phyloP scores from a whole-genome alignment of 2,113 vertebrate genomes.

The Toxotes jaculatrix region DNA sequence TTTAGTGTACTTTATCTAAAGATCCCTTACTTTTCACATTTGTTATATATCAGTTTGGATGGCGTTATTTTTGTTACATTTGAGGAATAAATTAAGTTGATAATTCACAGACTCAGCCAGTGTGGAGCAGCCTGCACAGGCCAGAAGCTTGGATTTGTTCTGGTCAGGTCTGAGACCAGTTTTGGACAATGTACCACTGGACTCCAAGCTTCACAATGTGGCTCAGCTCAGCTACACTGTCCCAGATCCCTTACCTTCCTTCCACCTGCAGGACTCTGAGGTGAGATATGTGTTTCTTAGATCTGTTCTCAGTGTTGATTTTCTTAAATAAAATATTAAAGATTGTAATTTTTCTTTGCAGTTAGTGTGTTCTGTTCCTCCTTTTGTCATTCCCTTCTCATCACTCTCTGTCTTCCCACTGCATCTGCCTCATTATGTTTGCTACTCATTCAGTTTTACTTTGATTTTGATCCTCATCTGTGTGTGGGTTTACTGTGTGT shows the following conservation, averaged over 20 bases:
- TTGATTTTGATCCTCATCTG: not conserved
- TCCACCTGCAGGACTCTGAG: conserved; percentile 71
- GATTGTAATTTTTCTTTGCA: not conserved
- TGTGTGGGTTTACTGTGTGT: conserved; percentile 37
- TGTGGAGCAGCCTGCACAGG: conserved; percentile 34
- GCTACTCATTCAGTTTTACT: not conserved
- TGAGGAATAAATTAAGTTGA: not conserved
- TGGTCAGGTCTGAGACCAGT: conserved; percentile 90
- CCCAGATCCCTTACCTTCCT: conserved; percentile 72
- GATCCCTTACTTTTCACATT: not conserved
- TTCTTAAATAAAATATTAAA: not conserved
- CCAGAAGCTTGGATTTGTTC: conserved; percentile 83
- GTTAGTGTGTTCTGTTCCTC: not conserved
- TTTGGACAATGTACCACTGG: conserved; percentile 82
- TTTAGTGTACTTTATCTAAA: not conserved
- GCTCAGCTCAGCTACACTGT: conserved; percentile 84
- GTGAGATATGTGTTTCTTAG: conserved; percentile 77
- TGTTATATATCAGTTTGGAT: not conserved
- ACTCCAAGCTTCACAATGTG: conserved; percentile 87
- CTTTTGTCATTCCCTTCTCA: not conserved
- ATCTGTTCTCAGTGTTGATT: not conserved
- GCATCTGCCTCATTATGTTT: not conserved
- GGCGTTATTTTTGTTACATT: not conserved
- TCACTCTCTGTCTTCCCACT: not conserved
- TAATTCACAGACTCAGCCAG: not conserved